These are phyloP conservation scores for Philypnodon macrostomus DNA, from an alignment of 2,797 vertebrate genomes.

Conservation along the genomic window DNA sequence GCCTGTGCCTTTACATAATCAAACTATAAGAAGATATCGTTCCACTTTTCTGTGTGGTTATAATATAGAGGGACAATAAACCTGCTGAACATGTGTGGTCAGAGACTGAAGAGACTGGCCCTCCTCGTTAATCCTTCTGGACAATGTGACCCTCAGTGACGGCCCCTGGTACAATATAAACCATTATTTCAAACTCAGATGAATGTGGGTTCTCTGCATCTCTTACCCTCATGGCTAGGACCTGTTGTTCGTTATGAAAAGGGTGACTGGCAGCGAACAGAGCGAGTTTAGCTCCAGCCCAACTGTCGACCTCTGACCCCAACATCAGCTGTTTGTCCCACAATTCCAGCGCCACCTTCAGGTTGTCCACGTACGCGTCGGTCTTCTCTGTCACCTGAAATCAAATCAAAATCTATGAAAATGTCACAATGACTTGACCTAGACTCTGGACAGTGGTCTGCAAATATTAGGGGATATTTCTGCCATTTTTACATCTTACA, in stretches of 20 bases:
- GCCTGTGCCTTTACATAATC: too few relatives aligned
- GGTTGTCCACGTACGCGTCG: conserved; percentile 84
- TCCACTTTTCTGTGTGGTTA: too few relatives aligned
- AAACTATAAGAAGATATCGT: too few relatives aligned
- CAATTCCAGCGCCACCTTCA: conserved; percentile 83
- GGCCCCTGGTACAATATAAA: too few relatives aligned
- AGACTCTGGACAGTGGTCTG: not conserved
- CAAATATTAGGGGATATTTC: not conserved
- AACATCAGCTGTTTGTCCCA: conserved; percentile 90
- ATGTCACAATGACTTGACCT: not conserved
- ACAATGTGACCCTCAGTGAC: too few relatives aligned
- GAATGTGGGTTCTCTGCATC: too few relatives aligned
- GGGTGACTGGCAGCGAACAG: conserved; percentile 74
- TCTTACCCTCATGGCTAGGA: conserved; percentile 78
- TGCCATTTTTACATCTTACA: too few relatives aligned
- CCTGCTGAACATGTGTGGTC: too few relatives aligned
- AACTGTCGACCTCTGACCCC: conserved; percentile 78
- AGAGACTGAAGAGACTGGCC: too few relatives aligned
- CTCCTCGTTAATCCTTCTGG: too few relatives aligned
- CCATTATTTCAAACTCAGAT: not conserved
- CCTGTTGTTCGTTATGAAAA: conserved; percentile 77
- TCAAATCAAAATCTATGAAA: not conserved
- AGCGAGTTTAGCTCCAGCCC: conserved; percentile 76
- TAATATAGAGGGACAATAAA: too few relatives aligned
- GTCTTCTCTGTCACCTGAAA: conserved; percentile 90